A percentile compares a stretch with the other conserved stretches of the same genome.
These are phyloP conservation scores for Nannobrachium achirus DNA, from an alignment of 2,113 vertebrate genomes.

Conservation along the genomic window DNA sequence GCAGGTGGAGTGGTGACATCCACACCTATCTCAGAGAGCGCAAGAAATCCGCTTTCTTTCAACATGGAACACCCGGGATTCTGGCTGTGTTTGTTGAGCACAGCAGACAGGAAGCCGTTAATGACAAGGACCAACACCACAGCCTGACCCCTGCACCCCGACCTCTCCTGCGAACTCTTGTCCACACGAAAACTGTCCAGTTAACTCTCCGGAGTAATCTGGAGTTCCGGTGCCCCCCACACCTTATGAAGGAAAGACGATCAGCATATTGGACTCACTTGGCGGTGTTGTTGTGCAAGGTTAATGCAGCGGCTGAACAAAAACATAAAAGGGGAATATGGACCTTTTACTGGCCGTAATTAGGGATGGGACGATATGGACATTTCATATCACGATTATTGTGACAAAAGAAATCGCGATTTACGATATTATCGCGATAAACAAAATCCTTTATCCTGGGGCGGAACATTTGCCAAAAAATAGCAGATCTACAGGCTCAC, in stretches of 20 bases:
- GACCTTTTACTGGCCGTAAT: too few species aligned
- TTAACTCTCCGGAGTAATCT: constrained; percentile 65
- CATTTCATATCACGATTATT: too few species aligned
- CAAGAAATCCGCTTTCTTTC: constrained; percentile 48
- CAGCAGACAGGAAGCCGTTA: constrained; percentile 72
- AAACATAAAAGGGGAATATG: too few species aligned
- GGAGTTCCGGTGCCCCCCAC: constrained; percentile 62
- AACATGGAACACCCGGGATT: constrained; percentile 63
- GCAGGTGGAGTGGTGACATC: constrained; percentile 23
- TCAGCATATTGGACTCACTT: constrained; percentile 47
- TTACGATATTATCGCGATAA: too few species aligned
- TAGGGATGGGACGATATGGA: too few species aligned
- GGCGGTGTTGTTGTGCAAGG: constrained; percentile 32
- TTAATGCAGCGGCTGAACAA: constrained; percentile 16
- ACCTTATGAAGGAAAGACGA: constrained; percentile 58
- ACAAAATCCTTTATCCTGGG: too few species aligned
- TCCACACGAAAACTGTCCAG: constrained; percentile 72
- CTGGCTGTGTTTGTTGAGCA: constrained; percentile 59
- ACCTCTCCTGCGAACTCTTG: constrained; percentile 67
- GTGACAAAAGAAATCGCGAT: too few species aligned
- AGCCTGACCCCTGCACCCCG: constrained; percentile 65
- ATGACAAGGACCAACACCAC: constrained; percentile 65
- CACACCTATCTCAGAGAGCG: constrained; percentile 34
- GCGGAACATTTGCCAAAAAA: too few species aligned
- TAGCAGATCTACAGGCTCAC: too few species aligned